Evolutionary conservation across 2,797 vertebrate species (phyloP).

Genomic region (Rhabdophis nuchalis): DNA sequence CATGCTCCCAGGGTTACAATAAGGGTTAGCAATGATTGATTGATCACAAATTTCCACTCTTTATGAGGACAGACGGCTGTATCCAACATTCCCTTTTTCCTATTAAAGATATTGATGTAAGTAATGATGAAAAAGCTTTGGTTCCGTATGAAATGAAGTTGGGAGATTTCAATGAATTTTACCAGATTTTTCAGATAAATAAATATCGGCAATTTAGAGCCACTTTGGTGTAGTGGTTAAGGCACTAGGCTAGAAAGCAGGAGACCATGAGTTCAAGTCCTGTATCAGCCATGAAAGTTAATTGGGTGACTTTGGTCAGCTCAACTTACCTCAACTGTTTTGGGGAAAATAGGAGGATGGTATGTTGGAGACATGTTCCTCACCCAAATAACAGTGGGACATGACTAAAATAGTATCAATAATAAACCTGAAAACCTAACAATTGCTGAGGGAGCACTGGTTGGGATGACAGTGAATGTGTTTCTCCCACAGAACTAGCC

Average conservation of each 20-base stretch:
- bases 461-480: neutral
- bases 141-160: neutral
- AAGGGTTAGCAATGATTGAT: neutral
- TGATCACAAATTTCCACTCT: neutral
- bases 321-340: neutral
- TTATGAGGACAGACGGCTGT: neutral
- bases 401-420: neutral
- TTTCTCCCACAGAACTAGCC: neutral
- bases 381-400: neutral
- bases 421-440: neutral
- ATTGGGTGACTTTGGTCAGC: too few relatives aligned
- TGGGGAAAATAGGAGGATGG: neutral
- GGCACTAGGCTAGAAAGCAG: neutral
- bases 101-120: neutral
- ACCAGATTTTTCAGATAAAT: too few relatives aligned
- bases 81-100: neutral
- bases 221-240: neutral
- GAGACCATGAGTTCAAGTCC: neutral
- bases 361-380: neutral
- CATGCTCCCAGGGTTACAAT: neutral
- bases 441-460: neutral
- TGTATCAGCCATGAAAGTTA: neutral
- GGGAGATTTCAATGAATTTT: neutral
- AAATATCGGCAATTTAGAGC: neutral
- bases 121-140: neutral